Percentiles rank a stretch among this genome's conserved stretches.
Conservation (phyloP, 2,113 vertebrate species). For the Catharus bicknelli region DNA sequence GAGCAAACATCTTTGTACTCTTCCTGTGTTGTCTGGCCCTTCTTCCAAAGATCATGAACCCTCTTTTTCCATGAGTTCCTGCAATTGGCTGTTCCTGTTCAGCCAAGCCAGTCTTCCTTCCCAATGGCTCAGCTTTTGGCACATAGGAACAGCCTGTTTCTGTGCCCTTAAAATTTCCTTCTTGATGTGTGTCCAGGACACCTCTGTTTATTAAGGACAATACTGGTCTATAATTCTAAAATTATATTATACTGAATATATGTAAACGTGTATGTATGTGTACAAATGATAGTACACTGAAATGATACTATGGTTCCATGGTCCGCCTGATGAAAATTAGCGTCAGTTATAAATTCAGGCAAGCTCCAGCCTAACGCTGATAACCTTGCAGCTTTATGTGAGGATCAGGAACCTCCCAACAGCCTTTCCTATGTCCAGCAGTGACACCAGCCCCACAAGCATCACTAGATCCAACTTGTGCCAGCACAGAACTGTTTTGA, state of each 20-base stretch:
- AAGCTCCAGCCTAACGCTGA: neutral
- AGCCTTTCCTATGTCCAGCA: neutral
- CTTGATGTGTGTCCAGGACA: neutral
- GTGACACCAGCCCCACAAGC: neutral
- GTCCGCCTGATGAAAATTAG: neutral
- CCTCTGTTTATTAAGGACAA: neutral
- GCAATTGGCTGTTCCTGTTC: neutral
- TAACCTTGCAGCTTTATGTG: neutral
- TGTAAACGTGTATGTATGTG: too few species aligned
- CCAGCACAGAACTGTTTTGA: neutral
- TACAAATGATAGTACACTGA: neutral
- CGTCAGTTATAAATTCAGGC: neutral
- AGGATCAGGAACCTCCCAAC: neutral
- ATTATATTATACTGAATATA: neutral
- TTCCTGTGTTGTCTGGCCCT: neutral
- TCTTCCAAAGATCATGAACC: neutral
- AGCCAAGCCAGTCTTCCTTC: neutral
- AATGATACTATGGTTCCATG: neutral
- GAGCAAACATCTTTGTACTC: neutral
- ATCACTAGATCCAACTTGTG: neutral
- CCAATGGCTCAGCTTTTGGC: rapidly evolving
- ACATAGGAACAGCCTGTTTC: neutral
- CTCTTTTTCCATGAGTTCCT: neutral
- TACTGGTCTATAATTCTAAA: neutral
- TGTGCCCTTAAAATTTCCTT: neutral